Base-by-base conservation (phyloP, 2,888 invertebrate genomes). In the Phortica magna region DNA sequence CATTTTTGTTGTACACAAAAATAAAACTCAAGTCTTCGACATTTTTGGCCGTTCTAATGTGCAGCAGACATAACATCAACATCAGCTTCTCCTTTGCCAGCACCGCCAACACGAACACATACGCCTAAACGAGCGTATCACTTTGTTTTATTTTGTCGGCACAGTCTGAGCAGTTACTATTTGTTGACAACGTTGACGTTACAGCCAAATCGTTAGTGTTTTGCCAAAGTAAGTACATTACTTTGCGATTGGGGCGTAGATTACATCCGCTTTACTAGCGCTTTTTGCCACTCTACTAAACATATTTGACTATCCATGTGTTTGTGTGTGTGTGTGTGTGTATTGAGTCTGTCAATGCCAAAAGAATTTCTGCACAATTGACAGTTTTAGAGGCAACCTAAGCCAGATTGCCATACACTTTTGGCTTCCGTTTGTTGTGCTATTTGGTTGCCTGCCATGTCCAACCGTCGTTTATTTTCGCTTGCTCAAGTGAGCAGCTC, bases 331-430 rank as follows among this genome's bases (percentile, higher is more conserved):
- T 43, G 68, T 68, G 68, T 41, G 12, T 12, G 48, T 70, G 64
- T 31, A 14, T 31, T 67, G 31, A 0, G 65, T 67, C 22, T 17
- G 57, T n/a, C 41, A 73, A 73, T 71, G 53, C 70, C 70, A 71
- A 71, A 68, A 71, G 70, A 53, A 71, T 71, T 71, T 71, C 70
- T 71, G 70, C 70, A 31, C 70, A 71, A 71, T 71, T 71, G 70
- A 71, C 70, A 71, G 55, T 71, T 71, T 55, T 71, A 22, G 70
- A 71, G 10, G 70, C 70, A 71, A 71, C 70, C 22, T 71, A 71
- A 71, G 14, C 70, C 53, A 53, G 53, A 31, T 71, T 71, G 53
- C 53, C 70, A 55, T 71, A 14, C 43, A 19, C 70, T 71, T 41
- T 31, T 43, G 10, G n/a, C 39, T 71, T n/a, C n/a, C 22, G 41